phyloP scores from a whole-genome alignment of 2,113 vertebrate species.

The Lepisosteus osseus region DNA sequence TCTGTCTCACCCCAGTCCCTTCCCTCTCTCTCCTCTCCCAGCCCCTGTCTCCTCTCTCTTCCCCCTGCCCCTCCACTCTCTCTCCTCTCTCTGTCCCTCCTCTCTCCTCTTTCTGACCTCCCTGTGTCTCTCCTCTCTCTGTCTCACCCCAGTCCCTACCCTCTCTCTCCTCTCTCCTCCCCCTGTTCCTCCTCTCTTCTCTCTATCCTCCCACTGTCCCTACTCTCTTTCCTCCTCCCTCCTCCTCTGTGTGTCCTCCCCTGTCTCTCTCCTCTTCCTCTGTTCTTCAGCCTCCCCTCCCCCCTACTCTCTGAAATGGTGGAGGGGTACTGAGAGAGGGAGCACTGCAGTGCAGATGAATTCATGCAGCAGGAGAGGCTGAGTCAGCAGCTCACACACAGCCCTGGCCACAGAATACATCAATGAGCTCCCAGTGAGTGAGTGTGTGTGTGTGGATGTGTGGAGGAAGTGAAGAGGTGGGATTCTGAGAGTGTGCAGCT shows the following conservation, averaged over 20 bases:
- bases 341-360: slow-evolving; percentile 78
- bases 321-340: slow-evolving; percentile 53
- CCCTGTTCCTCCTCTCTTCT: background rate
- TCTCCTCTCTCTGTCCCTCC: slow-evolving; percentile 20
- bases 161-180: background rate
- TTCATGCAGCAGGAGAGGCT: slow-evolving; percentile 70
- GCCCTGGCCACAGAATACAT: slow-evolving; percentile 47
- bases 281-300: background rate
- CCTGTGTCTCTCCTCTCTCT: background rate
- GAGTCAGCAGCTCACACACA: slow-evolving; percentile 71
- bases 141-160: slow-evolving; percentile 22
- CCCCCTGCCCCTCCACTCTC: no score
- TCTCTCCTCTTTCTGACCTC: slow-evolving; percentile 23
- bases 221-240: background rate
- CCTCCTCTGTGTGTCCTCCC: slow-evolving; percentile 22
- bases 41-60: no score
- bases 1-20: no score
- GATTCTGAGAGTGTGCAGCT: no score
- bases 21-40: no score
- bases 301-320: slow-evolving; percentile 27
- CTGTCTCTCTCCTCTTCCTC: slow-evolving; percentile 22
- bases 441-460: no score
- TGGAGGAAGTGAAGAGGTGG: no score
- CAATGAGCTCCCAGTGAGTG: background rate
- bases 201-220: slow-evolving; percentile 6